Evolutionary conservation across 2,888 invertebrate species (phyloP).

Genomic region (Leistus spinibarbis): DNA sequence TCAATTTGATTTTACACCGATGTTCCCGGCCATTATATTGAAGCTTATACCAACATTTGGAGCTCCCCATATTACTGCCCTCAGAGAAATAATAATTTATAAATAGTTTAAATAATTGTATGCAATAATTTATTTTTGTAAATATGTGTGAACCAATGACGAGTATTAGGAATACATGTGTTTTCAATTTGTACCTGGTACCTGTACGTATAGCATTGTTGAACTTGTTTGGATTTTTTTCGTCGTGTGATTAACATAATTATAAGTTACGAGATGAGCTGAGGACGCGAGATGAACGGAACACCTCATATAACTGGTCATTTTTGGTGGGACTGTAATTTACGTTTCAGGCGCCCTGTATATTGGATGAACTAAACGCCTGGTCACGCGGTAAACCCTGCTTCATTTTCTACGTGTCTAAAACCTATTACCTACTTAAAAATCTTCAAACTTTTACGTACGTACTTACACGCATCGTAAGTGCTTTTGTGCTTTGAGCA

Average conservation of each 20-base stretch:
- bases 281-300: constrained; percentile 19
- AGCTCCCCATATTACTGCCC: too few relatives aligned
- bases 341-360: constrained; percentile 26
- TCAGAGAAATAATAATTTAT: too few relatives aligned
- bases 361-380: not conserved
- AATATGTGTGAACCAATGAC: not conserved
- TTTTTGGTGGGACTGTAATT: constrained; percentile 33
- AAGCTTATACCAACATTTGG: too few relatives aligned
- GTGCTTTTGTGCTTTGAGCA: not conserved
- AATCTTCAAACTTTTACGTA: not conserved
- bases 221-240: constrained; percentile 1
- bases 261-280: constrained; percentile 22
- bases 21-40: too few relatives aligned
- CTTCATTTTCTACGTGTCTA: constrained; percentile 4
- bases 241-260: constrained; percentile 34
- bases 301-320: constrained; percentile 34
- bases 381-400: constrained; percentile 10
- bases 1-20: too few relatives aligned
- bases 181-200: not conserved
- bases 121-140: not conserved
- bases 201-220: not conserved
- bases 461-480: not conserved
- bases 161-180: not conserved
- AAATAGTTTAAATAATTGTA: too few relatives aligned
- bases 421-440: not conserved